Evolutionary conservation across 1,140 invertebrate species (phyloP).

Genomic region (Helicoverpa zea): DNA sequence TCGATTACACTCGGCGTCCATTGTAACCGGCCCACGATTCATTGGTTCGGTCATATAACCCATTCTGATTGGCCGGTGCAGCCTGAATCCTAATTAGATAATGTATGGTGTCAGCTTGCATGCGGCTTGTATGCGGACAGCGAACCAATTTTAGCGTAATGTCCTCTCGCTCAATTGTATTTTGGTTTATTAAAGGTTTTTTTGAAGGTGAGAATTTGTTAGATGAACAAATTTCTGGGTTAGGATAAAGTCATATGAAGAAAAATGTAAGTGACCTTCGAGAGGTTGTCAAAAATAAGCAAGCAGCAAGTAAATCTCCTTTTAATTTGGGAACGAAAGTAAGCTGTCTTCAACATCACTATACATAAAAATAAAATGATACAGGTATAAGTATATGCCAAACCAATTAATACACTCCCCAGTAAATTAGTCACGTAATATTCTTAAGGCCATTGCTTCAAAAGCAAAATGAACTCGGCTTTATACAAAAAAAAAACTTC

Average conservation of each 20-base stretch:
- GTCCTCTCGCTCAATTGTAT: not conserved
- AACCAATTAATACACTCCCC: not conserved
- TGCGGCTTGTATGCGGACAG: slow-evolving; percentile 12
- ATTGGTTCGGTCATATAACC: slow-evolving; percentile 22
- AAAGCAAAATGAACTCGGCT: not conserved
- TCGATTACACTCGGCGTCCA: slow-evolving; percentile 22
- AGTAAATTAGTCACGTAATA: not conserved
- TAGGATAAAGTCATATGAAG: too few relatives aligned
- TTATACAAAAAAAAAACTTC: not conserved
- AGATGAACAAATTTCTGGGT: not conserved
- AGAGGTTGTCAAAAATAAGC: too few relatives aligned
- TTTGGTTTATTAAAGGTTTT: too few relatives aligned
- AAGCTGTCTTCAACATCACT: too few relatives aligned
- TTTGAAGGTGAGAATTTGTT: not conserved
- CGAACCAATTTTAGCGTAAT: not conserved
- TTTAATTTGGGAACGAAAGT: too few relatives aligned
- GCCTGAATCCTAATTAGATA: slow-evolving; percentile 41
- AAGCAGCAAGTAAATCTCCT: too few relatives aligned
- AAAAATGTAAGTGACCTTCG: too few relatives aligned
- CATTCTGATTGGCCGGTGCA: slow-evolving; percentile 33
- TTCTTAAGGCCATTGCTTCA: not conserved
- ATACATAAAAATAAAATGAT: too few relatives aligned
- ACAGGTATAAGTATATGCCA: too few relatives aligned
- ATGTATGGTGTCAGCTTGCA: slow-evolving; percentile 35
- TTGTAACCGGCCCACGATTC: slow-evolving; percentile 15